Conservation (phyloP, 2,113 vertebrate species). For the Pseudorasbora parva region DNA sequence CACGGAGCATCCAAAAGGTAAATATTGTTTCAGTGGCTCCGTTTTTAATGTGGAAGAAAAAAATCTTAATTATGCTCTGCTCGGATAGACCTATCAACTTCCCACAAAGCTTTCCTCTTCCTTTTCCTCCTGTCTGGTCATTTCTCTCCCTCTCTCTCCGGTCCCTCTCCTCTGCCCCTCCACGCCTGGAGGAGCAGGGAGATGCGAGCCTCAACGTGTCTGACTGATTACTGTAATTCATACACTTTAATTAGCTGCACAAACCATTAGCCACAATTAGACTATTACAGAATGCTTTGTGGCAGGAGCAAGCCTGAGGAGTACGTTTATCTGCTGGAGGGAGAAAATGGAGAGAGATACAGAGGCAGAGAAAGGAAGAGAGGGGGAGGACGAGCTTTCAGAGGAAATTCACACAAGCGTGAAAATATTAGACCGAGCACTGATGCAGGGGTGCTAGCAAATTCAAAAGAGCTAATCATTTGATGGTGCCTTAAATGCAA, state of each 20-base stretch:
- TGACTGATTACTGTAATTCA: conserved; percentile 99
- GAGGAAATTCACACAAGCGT: conserved; percentile 46
- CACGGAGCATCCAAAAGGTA: conserved; percentile 51
- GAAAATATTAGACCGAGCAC: conserved; percentile 37
- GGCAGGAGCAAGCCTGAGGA: conserved; percentile 73
- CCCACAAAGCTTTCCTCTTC: conserved; percentile 20
- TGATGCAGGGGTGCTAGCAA: not conserved
- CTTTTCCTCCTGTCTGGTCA: not conserved
- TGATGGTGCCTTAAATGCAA: conserved; percentile 26
- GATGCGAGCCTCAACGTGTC: conserved; percentile 79
- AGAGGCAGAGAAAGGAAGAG: conserved; percentile 1
- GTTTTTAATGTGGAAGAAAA: conserved; percentile 47
- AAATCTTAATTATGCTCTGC: conserved; percentile 55
- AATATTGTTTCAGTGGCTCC: conserved; percentile 52
- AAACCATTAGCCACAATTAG: conserved; percentile 99
- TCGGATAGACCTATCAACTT: conserved; percentile 37
- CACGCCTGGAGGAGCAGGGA: conserved; percentile 70
- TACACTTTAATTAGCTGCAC: conserved; percentile 99
- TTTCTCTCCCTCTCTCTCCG: conserved; percentile 24
- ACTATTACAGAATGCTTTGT: conserved; percentile 97
- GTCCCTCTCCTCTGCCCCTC: conserved; percentile 60
- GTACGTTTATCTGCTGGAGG: conserved; percentile 69
- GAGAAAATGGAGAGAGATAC: conserved; percentile 47
- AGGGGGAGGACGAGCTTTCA: conserved; percentile 49
- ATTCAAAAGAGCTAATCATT: conserved; percentile 39